phyloP scores from a whole-genome alignment of 2,113 vertebrate species.

The Peromyscus maniculatus region DNA sequence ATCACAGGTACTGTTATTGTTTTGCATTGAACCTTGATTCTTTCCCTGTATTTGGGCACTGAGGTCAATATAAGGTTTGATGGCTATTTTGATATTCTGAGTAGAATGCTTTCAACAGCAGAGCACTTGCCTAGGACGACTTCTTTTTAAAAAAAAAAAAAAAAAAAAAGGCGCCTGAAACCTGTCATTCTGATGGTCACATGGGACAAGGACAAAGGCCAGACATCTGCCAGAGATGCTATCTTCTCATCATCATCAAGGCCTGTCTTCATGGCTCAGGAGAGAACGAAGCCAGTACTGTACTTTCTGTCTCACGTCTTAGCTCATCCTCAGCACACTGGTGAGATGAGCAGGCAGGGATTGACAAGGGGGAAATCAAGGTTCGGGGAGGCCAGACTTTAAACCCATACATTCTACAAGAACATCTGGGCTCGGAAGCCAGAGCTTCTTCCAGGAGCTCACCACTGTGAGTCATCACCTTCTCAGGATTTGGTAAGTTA shows the following conservation, averaged over 20 bases:
- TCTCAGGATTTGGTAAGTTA: background rate
- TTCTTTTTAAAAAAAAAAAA: background rate
- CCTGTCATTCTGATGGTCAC: background rate
- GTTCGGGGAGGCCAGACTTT: background rate
- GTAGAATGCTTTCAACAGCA: constrained; percentile 39
- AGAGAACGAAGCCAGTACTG: background rate
- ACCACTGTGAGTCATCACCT: background rate
- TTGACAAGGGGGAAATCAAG: background rate
- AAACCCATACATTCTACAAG: background rate
- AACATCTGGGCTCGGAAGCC: background rate
- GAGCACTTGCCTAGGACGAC: constrained; percentile 33
- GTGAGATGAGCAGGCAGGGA: background rate
- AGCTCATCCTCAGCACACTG: background rate
- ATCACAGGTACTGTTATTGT: background rate
- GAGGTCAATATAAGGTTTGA: background rate
- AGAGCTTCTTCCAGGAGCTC: background rate
- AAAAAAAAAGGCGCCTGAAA: constrained; percentile 4
- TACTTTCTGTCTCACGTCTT: background rate
- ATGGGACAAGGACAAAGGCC: background rate
- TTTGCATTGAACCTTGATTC: constrained; percentile 24
- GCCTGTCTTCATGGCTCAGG: background rate
- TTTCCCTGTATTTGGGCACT: background rate
- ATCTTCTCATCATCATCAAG: background rate
- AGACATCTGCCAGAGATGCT: background rate
- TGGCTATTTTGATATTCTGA: constrained; percentile 48